Evolutionary conservation across 2,113 vertebrate genomes (phyloP), one percentile per base, ranked within the genome.

Genomic region (Albula glossodonta): DNA sequence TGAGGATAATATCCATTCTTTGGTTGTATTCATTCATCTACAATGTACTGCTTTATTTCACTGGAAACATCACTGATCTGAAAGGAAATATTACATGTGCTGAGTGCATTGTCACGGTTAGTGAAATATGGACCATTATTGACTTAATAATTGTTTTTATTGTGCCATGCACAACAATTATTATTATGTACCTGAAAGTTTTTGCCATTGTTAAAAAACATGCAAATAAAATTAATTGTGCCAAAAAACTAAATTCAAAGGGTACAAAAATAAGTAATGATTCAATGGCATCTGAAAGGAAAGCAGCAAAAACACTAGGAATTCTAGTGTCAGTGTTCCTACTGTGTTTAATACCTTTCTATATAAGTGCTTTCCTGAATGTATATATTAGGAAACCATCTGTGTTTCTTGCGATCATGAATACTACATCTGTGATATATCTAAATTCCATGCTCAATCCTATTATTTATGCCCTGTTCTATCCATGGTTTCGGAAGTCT

Each of bases 231-330:
- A 84, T 80, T 50, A 81, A n/a, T 4, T 80, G 53, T 41, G 77
- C 56, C 15, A 50, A 2, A 31, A 31, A 74, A 74, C n/a, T 25
- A 10, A 5, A 74, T 25, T 31, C 77, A 66, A 31, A 80, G 7
- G 13, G 10, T 4, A 51, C 7, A 25, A 51, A 78, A 13, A 2
- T 31, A 49, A 85, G 50, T 57, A 85, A 53, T 15, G 4, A 22
- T 70, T 25, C 66, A 9, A 74, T 74, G 66, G 66, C 66, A 63
- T 60, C 78, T 60, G 86, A 87, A 50, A 83, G 49, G 5, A 83
- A 87, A 78, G 82, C 86, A 19, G 82, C 86, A n/a, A 87, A 83
- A 87, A 79, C 56, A 8, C 56, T 87, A 51, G 74, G 74, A 15
- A 83, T 83, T 66, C 4, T 86, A 0, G 85, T 86, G 3, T 19